phyloP scores from a whole-genome alignment of 2,113 vertebrate genomes.

The Corvus cornix region DNA sequence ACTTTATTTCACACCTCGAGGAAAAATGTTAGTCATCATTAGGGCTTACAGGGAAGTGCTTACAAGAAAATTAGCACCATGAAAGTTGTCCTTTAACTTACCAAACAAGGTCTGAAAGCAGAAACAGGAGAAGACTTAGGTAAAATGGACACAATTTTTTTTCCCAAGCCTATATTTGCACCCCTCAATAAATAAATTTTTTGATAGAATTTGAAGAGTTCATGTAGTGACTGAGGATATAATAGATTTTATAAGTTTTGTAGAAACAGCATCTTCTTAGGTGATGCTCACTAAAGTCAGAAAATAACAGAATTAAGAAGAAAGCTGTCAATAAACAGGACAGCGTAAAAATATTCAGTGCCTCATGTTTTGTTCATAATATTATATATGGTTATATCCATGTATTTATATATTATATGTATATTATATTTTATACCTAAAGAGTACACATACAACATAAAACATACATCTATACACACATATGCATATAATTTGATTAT shows the following conservation, averaged over 20 bases:
- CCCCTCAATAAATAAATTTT: neutral
- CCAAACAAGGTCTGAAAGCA: neutral
- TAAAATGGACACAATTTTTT: neutral
- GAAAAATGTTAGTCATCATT: neutral
- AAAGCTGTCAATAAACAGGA: neutral
- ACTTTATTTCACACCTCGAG: neutral
- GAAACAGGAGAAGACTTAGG: neutral
- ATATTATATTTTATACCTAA: neutral
- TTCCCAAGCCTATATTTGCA: neutral
- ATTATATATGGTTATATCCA: neutral
- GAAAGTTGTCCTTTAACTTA: neutral
- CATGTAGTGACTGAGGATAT: neutral
- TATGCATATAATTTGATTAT: neutral
- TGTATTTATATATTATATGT: neutral
- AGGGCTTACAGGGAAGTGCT: neutral
- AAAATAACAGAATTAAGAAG: neutral
- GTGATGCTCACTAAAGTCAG: neutral
- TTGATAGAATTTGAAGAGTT: neutral
- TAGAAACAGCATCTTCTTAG: neutral
- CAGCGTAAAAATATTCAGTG: neutral
- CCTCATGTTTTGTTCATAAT: neutral
- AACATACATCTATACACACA: neutral
- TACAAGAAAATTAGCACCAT: neutral
- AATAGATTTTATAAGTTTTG: neutral
- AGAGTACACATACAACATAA: neutral